Base-by-base conservation (phyloP, 2,113 vertebrate species). In the Silurus glanis region DNA sequence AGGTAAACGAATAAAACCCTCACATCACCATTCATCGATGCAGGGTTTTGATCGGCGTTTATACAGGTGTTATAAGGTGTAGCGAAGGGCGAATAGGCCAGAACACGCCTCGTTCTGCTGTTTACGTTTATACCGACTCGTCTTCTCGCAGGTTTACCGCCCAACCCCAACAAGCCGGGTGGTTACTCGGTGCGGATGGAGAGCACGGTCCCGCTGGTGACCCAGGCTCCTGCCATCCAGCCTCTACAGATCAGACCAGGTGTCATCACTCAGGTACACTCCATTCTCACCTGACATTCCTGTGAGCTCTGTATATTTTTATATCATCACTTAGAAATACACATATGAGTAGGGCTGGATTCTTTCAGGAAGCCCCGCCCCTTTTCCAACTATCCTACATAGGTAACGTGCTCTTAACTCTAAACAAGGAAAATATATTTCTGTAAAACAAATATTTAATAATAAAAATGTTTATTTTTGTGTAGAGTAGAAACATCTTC, bases 111-210 rank as follows among this genome's bases (percentile, higher is more conserved):
- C 37, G 37, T 5, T 82, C 14, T 75, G 21, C 56, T 19, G 8
- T 51, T 17, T 4, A 25, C 45, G 23, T 21, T 62, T 56, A 37
- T 55, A 19, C 0, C 3, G 4, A 3, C 61, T 62, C 45, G 6
- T 75, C 14, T 3, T 80, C 21, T 87, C 84, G n/a, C 37, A 99
- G 97, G 97, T 92, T 96, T 99, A 92, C 96, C 96, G 88, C 91
- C 96, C 84, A 97, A 96, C 82, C 95, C 95, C 75, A 95, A 95
- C 56, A 99, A 99, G 92, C 96, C 96, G 79, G 88, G 95, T 83
- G 96, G 95, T 91, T 99, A 96, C 86, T 96, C 98, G 17, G 94
- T 99, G 90, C 95, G 97, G 83, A 96, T 99, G 91, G 98, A 99
- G 87, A 97, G 95, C 21, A 94, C 97, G 59, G 94, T 98, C 85